These are phyloP conservation scores for Conus betulinus DNA, from an alignment of 1,140 invertebrate species.

Conservation along the genomic window DNA sequence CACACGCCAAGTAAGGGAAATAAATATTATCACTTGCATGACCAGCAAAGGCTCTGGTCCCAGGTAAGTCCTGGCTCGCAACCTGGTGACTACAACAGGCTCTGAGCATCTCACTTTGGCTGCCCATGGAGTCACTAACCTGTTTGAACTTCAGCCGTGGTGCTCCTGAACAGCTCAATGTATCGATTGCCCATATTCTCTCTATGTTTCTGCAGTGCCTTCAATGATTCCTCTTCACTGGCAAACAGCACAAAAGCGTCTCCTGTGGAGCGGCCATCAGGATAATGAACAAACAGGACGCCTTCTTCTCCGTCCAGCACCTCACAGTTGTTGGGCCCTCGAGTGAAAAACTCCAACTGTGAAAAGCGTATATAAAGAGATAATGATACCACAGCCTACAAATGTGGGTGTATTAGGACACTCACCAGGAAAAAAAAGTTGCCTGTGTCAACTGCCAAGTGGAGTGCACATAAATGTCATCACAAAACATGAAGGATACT, in stretches of 20 bases:
- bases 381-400: too few relatives aligned
- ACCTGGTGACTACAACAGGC: too few relatives aligned
- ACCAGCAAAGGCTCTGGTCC: too few relatives aligned
- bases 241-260: conserved; percentile 97
- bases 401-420: too few relatives aligned
- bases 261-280: conserved; percentile 96
- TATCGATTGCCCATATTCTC: conserved; percentile 97
- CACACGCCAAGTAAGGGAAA: too few relatives aligned
- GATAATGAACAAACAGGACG: conserved; percentile 96
- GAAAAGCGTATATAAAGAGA: not conserved
- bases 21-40: too few relatives aligned
- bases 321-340: conserved; percentile 89
- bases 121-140: conserved; percentile 77
- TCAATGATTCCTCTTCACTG: conserved; percentile 90
- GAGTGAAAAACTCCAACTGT: conserved; percentile 95
- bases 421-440: too few relatives aligned
- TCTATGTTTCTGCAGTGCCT: conserved; percentile 94
- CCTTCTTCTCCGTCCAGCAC: conserved; percentile 95
- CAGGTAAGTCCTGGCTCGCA: too few relatives aligned
- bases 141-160: conserved; percentile 99
- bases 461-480: too few relatives aligned
- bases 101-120: too few relatives aligned
- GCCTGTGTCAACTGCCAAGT: too few relatives aligned
- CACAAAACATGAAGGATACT: too few relatives aligned
- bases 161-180: conserved; percentile 98